Evolutionary conservation across 2,888 invertebrate genomes (phyloP).

Genomic region (Drosophila greeni): DNA sequence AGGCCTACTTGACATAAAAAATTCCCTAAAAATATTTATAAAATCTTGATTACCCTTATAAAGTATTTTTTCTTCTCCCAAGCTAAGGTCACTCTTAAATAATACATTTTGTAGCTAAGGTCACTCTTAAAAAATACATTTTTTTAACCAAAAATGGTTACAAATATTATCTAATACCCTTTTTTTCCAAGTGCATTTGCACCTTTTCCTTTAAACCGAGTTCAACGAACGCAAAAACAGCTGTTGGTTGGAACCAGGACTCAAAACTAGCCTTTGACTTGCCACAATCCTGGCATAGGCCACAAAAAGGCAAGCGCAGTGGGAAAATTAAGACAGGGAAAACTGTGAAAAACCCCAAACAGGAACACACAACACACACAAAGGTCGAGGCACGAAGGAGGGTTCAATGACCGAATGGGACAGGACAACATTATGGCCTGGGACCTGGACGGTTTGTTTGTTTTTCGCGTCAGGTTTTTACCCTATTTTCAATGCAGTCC

Average conservation of each 20-base stretch:
- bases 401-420: slow-evolving; percentile 40
- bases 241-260: slow-evolving; percentile 49
- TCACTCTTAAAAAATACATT: no score
- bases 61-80: no score
- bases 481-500: slow-evolving; percentile 65
- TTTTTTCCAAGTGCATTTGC: slow-evolving; percentile 8
- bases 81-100: no score
- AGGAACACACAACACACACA: slow-evolving; percentile 9
- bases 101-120: no score
- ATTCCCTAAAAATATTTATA: no score
- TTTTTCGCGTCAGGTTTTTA: slow-evolving; percentile 74
- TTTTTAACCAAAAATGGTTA: background rate
- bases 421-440: slow-evolving; percentile 44
- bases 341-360: slow-evolving; percentile 31
- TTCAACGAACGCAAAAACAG: slow-evolving; percentile 65
- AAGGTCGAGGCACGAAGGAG: slow-evolving; percentile 4
- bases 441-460: slow-evolving; percentile 58
- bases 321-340: slow-evolving; percentile 30
- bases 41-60: no score
- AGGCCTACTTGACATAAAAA: background rate
- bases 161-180: no score
- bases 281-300: slow-evolving; percentile 22
- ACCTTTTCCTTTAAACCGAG: slow-evolving; percentile 31
- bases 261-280: slow-evolving; percentile 9
- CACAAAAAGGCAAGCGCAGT: slow-evolving; percentile 17